Base-by-base conservation (phyloP, 2,797 vertebrate genomes). In the Gymnothorax javanicus region DNA sequence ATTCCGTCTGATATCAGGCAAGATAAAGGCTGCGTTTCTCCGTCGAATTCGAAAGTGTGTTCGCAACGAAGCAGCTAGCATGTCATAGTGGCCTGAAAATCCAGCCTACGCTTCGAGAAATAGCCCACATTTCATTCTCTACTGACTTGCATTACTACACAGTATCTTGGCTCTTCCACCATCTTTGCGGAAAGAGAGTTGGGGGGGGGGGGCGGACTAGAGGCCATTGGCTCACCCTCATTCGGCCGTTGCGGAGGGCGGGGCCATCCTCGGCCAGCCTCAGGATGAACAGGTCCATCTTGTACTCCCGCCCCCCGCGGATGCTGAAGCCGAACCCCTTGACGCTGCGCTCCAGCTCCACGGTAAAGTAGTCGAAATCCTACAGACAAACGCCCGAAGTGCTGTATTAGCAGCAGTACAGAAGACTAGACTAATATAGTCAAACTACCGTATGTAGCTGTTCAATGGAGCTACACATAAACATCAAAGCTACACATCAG, bases 241-340 rank as follows among this genome's bases (percentile, higher is more conserved):
- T 99, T 86, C 99, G 97, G 90, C 98, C 98, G 27, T 99, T 99
- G 87, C 98, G 97, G 94, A 99, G 97, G 84, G 99, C 99, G 13
- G 99, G 98, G 12, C 99, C 99, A 13, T 99, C 99, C 93, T 99
- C 99, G 60, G 99, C 99, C 88, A 99, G 92, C 88, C 99, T 97
- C 92, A 99, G 84, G 89, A 99, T 98, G 88, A 98, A 99, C 88
- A 99, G 96, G 94, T 99, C 99, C 98, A 99, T 99, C 94, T 99
- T 99, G 94, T 99, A 99, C 85, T 99, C 99, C 91, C 98, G 96
- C 90, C 99, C 99, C 85, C 99, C 99, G 62, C 98, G 98, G 89
- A 99, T 99, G 89, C 99, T 99, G 95, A 99, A 99, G 91, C 99
- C 98, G 91, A 99, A 99, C 20, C 99, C 99, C 94, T 99, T 99